Evolutionary conservation across 23 tunicate species (phyloP).

Genomic region (Styela clava): DNA sequence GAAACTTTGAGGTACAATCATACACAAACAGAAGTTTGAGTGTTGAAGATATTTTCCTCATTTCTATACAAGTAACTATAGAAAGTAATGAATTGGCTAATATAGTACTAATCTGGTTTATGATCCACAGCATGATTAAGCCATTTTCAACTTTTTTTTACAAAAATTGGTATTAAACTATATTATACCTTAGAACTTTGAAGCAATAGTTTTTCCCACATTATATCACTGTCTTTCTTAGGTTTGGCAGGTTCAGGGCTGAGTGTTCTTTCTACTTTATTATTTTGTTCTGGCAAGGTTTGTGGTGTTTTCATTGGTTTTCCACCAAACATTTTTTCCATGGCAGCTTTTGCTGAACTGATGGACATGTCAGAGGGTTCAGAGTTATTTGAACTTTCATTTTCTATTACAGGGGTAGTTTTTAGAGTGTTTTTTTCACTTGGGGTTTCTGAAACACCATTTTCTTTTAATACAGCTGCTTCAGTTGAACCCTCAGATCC

Average conservation of each 20-base stretch:
- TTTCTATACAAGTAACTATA: too few species aligned
- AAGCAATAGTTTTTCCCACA: constrained; percentile 80
- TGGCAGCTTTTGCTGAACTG: constrained; percentile 14
- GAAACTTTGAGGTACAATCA: too few species aligned
- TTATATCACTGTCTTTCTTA: constrained; percentile 85
- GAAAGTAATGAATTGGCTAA: too few species aligned
- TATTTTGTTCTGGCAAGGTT: constrained; percentile 7
- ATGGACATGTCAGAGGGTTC: background rate
- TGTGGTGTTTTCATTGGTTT: background rate
- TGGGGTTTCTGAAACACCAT: background rate
- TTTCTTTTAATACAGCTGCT: constrained; percentile 1
- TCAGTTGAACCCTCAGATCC: constrained; percentile 45
- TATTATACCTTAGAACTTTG: constrained; percentile 41
- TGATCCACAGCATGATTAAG: too few species aligned
- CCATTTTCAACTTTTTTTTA: too few species aligned
- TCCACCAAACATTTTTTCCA: constrained; percentile 13
- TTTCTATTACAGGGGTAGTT: background rate
- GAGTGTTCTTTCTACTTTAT: background rate
- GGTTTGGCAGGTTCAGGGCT: constrained; percentile 21
- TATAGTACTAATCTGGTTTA: too few species aligned
- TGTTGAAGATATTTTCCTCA: too few species aligned
- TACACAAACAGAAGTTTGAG: too few species aligned
- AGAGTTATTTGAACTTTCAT: background rate
- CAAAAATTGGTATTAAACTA: too few species aligned
- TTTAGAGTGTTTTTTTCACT: background rate